Percentiles rank a stretch among this genome's conserved stretches.
These are phyloP conservation scores for Etheostoma cragini DNA, from an alignment of 2,113 vertebrate species.

Conservation along the genomic window DNA sequence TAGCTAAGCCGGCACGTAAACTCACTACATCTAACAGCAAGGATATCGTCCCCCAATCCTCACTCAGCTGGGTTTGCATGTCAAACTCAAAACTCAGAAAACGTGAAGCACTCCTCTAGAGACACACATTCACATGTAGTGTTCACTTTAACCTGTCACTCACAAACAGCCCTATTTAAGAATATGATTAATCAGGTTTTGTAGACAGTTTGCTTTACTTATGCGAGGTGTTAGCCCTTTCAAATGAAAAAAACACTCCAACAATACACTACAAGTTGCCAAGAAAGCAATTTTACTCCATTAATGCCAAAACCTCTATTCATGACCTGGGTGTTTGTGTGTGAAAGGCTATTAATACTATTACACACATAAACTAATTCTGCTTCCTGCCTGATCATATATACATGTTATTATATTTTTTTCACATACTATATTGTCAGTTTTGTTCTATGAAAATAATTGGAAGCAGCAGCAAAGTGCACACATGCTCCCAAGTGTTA, in stretches of 20 bases:
- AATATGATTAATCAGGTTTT: conserved; percentile 38
- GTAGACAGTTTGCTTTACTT: conserved; percentile 9
- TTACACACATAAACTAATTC: neutral
- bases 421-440: neutral
- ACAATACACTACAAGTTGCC: conserved; percentile 47
- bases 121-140: conserved; percentile 5
- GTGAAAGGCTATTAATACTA: neutral
- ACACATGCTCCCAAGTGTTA: neutral
- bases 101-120: conserved; percentile 43
- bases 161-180: conserved; percentile 55
- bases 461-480: conserved; percentile 3
- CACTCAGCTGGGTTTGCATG: conserved; percentile 18
- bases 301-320: conserved; percentile 26
- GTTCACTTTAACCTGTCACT: conserved; percentile 50
- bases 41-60: neutral
- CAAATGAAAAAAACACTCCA: neutral
- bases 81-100: conserved; percentile 15
- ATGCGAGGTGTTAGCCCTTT: too few relatives aligned
- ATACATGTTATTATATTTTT: neutral
- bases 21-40: neutral
- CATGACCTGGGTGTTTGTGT: conserved; percentile 8
- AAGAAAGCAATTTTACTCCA: conserved; percentile 33
- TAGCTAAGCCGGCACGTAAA: conserved; percentile 15
- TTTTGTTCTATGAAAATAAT: neutral
- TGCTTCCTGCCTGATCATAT: conserved; percentile 26